Conservation (phyloP, 2,888 invertebrate species). For the Volucella bombylans region DNA sequence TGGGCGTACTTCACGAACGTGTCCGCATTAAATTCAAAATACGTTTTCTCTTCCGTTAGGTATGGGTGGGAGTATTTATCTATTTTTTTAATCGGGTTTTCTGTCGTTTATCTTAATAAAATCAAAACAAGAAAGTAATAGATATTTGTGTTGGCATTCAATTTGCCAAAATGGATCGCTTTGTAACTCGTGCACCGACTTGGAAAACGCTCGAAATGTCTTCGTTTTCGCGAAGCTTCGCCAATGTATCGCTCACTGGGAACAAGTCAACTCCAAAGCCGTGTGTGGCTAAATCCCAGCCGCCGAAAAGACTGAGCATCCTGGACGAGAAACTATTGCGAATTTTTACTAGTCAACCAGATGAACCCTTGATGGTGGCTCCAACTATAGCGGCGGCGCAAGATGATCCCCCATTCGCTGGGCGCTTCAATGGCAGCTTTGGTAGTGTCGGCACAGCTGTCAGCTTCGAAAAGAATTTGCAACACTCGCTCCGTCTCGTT, state of each 20-base stretch:
- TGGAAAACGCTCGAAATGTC: slow-evolving; percentile 78
- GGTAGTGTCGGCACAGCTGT: slow-evolving; percentile 42
- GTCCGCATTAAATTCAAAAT: slow-evolving; percentile 55
- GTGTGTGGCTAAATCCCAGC: slow-evolving; percentile 2
- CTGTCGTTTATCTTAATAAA: not conserved
- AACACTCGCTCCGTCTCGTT: slow-evolving; percentile 62
- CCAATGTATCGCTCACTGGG: slow-evolving; percentile 69
- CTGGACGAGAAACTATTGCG: slow-evolving; percentile 74
- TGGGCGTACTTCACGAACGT: slow-evolving; percentile 13
- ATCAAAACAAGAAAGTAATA: too few relatives aligned
- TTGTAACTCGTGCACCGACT: slow-evolving; percentile 76
- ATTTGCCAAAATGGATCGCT: slow-evolving; percentile 77
- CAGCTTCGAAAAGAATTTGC: slow-evolving; percentile 43
- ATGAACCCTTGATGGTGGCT: slow-evolving; percentile 72
- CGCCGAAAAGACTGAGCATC: slow-evolving; percentile 72
- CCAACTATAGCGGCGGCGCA: slow-evolving; percentile 47
- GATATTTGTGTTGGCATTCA: too few relatives aligned
- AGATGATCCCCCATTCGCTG: slow-evolving; percentile 49
- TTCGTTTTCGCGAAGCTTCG: slow-evolving; percentile 71
- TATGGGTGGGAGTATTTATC: slow-evolving; percentile 2
- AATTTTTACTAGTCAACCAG: slow-evolving; percentile 74
- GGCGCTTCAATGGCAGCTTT: slow-evolving; percentile 74
- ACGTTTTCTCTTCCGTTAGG: slow-evolving; percentile 55
- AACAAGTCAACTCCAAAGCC: slow-evolving; percentile 72
- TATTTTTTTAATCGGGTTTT: not conserved